Percentiles rank a stretch among this genome's conserved stretches.
These are phyloP conservation scores for Anadara kagoshimensis DNA, from an alignment of 1,140 invertebrate species.

Conservation along the genomic window DNA sequence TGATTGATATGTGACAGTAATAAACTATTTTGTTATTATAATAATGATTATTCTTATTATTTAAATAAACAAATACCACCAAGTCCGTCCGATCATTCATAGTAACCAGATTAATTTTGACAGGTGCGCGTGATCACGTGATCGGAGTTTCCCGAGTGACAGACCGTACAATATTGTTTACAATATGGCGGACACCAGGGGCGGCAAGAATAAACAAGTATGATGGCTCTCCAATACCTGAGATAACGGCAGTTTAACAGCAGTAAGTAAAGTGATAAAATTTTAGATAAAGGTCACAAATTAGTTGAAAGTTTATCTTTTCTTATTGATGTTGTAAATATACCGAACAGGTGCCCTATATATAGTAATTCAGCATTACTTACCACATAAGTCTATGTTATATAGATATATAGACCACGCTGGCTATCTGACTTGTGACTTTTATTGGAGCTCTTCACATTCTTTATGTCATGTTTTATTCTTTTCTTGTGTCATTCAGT, in stretches of 20 bases:
- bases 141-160: constrained; percentile 34
- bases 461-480: no score
- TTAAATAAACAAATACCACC: no score
- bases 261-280: neutral
- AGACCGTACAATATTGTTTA: constrained; percentile 28
- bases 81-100: no score
- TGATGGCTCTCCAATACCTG: neutral
- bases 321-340: neutral
- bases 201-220: constrained; percentile 29
- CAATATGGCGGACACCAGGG: constrained; percentile 31
- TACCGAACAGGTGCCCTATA: neutral
- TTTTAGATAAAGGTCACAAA: neutral
- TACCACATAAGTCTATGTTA: neutral
- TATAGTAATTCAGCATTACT: neutral
- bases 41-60: no score
- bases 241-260: neutral
- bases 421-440: no score
- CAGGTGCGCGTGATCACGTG: constrained; percentile 35
- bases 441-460: no score
- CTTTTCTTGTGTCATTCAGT: no score
- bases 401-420: no score
- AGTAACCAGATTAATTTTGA: neutral
- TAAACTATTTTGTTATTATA: no score
- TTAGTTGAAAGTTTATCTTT: neutral
- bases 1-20: no score